These are phyloP conservation scores for Cyclargus thomasi DNA, from an alignment of 1,140 invertebrate species.

Conservation along the genomic window DNA sequence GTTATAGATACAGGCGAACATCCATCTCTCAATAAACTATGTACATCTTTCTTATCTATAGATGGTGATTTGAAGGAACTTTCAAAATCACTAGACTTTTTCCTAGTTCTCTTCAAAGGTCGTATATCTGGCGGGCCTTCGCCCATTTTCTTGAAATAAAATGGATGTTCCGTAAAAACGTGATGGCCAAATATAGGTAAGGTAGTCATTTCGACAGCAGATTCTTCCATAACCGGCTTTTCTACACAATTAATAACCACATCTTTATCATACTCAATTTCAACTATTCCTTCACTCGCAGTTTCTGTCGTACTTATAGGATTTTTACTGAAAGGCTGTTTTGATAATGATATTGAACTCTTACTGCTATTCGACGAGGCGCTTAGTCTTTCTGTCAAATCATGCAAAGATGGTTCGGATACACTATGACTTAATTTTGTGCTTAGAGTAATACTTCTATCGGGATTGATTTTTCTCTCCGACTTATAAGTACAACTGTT, in stretches of 20 bases:
- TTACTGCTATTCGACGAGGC: constrained; percentile 40
- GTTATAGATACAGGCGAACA: constrained; percentile 64
- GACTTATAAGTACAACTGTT: constrained; percentile 57
- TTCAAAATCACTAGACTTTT: constrained; percentile 68
- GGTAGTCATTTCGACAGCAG: constrained; percentile 50
- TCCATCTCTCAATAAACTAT: constrained; percentile 56
- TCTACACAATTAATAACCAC: constrained; percentile 61
- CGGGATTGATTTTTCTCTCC: constrained; percentile 53
- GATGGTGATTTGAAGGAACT: constrained; percentile 66
- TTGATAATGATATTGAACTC: constrained; percentile 39
- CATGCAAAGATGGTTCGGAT: constrained; percentile 59
- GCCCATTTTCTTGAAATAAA: constrained; percentile 63
- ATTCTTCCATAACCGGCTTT: constrained; percentile 49
- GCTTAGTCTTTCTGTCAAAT: constrained; percentile 54
- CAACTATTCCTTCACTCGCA: constrained; percentile 49
- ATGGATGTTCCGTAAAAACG: constrained; percentile 61
- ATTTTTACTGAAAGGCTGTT: constrained; percentile 33
- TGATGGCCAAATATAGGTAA: constrained; percentile 63
- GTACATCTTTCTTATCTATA: constrained; percentile 60
- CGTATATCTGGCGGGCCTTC: constrained; percentile 44
- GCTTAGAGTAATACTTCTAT: constrained; percentile 39
- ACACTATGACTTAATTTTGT: constrained; percentile 50
- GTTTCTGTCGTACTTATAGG: constrained; percentile 55
- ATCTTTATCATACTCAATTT: constrained; percentile 66
- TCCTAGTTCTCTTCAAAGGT: constrained; percentile 60